Evolutionary conservation across 2,797 vertebrate genomes (phyloP), one percentile per base, ranked within the genome.

Genomic region (Loriculus beryllinus): DNA sequence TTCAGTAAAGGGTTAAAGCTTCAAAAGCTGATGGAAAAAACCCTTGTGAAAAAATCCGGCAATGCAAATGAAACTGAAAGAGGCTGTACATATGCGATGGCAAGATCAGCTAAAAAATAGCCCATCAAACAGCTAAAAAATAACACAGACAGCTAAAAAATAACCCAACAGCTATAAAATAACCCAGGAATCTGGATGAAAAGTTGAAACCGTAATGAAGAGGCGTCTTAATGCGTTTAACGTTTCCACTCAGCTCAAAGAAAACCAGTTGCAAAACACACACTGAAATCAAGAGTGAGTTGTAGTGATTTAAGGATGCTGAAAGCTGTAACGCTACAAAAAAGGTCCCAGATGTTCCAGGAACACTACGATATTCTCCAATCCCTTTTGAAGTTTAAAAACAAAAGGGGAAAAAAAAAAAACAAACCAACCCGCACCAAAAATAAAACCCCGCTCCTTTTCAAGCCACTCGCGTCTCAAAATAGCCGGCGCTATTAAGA

Each of bases 1-100:
- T 25, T 82, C 52, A n/a, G 20, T 22, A 77, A 89, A 82, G 80
- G 54, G 80, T 96, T 96, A 93, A 95, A 75, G 52, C 35, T 93
- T 59, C 9, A 45, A 56, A 35, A 74, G 10, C 7, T 4, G 23
- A 14, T 2, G 12, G 12, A 3, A 7, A 7, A 29, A 78, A 9
- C 45, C 40, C 25, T 12, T 7, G 7, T 33, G 81, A 23, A 82
- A 87, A 67, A 90, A 90, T 40, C 74, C 47, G 21, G 10, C 49
- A 9, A 14, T 2, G 7, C 21, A 54, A 91, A 67, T 47, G 64
- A 63, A 74, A 90, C n/a, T 8, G 56, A 75, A 82, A 83, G 63
- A 52, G 3, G 22, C 1, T 0, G 18, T n/a, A 37, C 13, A 4
- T 3, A 23, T 19, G n/a, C 2, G 2, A 69, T 10, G 54, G 67